phyloP scores from a whole-genome alignment of 2,888 invertebrate species.

The Pocota personata region DNA sequence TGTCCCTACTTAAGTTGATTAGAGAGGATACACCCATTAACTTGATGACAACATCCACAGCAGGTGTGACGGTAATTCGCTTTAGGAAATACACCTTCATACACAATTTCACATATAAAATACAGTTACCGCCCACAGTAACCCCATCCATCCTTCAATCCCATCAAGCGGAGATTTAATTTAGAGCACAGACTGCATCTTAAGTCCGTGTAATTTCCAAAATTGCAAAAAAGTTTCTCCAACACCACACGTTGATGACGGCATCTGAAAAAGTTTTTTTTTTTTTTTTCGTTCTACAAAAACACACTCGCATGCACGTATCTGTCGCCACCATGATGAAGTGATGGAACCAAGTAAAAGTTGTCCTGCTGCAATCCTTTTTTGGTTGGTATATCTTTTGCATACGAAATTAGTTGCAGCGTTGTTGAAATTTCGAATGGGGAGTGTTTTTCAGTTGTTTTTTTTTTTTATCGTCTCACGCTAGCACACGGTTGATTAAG shows the following conservation, averaged over 20 bases:
- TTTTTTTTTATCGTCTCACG: slow-evolving; percentile 8
- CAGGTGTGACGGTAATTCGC: slow-evolving; percentile 41
- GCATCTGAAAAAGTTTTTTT: slow-evolving; percentile 21
- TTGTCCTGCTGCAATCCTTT: slow-evolving; percentile 51
- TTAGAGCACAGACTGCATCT: slow-evolving; percentile 45
- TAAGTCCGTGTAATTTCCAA: slow-evolving; percentile 39
- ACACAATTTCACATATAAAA: neutral
- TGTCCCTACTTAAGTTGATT: slow-evolving; percentile 38
- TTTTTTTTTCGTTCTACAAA: slow-evolving; percentile 1
- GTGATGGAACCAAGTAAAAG: slow-evolving; percentile 57
- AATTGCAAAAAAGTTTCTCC: slow-evolving; percentile 33
- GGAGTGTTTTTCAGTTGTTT: slow-evolving; percentile 11
- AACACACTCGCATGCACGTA: neutral
- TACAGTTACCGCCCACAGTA: neutral
- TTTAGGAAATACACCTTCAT: neutral
- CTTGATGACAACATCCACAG: slow-evolving; percentile 14
- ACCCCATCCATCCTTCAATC: neutral
- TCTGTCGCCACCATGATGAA: slow-evolving; percentile 49
- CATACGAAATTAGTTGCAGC: slow-evolving; percentile 64
- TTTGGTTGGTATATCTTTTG: slow-evolving; percentile 31
- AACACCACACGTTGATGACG: slow-evolving; percentile 8
- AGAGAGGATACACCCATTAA: slow-evolving; percentile 17
- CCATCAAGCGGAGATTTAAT: slow-evolving; percentile 13
- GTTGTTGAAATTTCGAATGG: slow-evolving; percentile 15
- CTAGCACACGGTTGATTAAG: slow-evolving; percentile 47